Evolutionary conservation across 2,888 invertebrate genomes (phyloP).

Genomic region (Tricholauxania praeusta): DNA sequence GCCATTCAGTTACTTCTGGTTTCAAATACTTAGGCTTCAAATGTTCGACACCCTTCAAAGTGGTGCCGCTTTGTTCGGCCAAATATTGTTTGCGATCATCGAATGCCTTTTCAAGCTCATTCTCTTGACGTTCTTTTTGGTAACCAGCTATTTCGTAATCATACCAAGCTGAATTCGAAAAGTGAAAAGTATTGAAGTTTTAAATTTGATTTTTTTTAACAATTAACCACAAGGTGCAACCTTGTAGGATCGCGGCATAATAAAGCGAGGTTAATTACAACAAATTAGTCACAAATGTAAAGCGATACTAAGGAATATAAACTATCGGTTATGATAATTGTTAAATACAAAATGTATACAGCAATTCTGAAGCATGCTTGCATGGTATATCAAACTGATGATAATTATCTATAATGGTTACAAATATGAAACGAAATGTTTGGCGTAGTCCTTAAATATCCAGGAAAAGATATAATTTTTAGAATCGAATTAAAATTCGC

Average conservation of each 20-base stretch:
- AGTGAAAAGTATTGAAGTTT: constrained; percentile 41
- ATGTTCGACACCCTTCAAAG: constrained; percentile 71
- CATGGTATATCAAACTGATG: too few species aligned
- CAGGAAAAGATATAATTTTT: too few species aligned
- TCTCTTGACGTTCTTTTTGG: constrained; percentile 82
- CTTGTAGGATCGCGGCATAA: neutral
- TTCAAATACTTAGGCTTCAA: constrained; percentile 76
- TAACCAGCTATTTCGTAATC: constrained; percentile 87
- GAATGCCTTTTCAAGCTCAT: constrained; percentile 88
- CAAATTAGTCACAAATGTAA: constrained; percentile 8
- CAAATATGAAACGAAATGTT: too few species aligned
- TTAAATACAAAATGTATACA: neutral
- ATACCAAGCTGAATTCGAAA: constrained; percentile 82
- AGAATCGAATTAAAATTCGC: too few species aligned
- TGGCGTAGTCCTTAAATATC: too few species aligned
- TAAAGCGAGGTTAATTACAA: neutral
- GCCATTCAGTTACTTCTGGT: constrained; percentile 87
- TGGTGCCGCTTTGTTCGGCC: constrained; percentile 76
- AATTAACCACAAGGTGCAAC: neutral
- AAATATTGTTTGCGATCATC: constrained; percentile 83
- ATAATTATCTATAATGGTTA: too few species aligned
- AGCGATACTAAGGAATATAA: neutral
- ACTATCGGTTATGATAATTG: neutral
- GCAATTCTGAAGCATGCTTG: too few species aligned
- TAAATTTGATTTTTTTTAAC: neutral